Evolutionary conservation across 2,797 vertebrate species (phyloP).

Genomic region (Enteromius radiatus): DNA sequence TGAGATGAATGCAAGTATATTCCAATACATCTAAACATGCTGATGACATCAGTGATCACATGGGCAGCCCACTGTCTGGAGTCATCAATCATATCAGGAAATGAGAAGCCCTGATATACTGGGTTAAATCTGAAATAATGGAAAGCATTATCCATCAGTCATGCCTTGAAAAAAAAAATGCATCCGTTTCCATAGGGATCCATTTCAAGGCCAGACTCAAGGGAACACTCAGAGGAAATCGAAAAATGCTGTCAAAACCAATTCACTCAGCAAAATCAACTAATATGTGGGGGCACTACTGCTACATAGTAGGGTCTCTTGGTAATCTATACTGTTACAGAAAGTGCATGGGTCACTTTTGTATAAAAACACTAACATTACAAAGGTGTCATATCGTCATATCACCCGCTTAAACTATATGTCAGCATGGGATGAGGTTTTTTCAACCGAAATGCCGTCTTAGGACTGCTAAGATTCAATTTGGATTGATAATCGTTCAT

Average conservation of each 20-base stretch:
- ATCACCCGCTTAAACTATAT: neutral
- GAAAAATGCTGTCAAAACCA: constrained; percentile 17
- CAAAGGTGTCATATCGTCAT: neutral
- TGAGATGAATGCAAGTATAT: constrained; percentile 16
- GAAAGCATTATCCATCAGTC: constrained; percentile 43
- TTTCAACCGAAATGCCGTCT: neutral
- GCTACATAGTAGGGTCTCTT: constrained; percentile 1
- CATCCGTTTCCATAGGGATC: constrained; percentile 44
- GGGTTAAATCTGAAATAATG: constrained; percentile 48
- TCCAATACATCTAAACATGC: neutral
- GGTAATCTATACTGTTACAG: neutral
- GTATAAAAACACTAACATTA: constrained; percentile 2
- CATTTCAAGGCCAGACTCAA: constrained; percentile 36
- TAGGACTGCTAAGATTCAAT: neutral
- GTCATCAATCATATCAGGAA: constrained; percentile 45
- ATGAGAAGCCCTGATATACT: constrained; percentile 26
- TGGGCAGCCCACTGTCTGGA: neutral
- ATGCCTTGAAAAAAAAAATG: constrained; percentile 32
- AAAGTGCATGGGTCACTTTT: constrained; percentile 4
- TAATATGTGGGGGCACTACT: neutral
- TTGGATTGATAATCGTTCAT: neutral
- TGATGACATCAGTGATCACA: neutral
- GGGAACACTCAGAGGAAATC: constrained; percentile 30
- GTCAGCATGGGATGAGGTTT: neutral
- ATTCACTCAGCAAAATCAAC: constrained; percentile 33